Conservation (phyloP, 1,140 invertebrate species). For the Leptonema lineaticorne region DNA sequence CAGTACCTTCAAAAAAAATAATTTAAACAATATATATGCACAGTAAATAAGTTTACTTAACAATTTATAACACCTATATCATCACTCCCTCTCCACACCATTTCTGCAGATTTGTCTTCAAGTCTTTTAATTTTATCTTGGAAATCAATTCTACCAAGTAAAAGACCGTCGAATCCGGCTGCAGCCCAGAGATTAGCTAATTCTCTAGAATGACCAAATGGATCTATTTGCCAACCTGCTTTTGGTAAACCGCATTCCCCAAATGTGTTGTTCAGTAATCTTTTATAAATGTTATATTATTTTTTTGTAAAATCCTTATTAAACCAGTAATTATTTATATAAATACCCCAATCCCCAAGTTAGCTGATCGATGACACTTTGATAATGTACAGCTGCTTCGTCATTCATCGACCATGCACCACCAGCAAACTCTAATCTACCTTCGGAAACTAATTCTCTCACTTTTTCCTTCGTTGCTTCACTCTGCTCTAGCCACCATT, state of each 20-base stretch:
- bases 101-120: slow-evolving; percentile 69
- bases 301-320: slow-evolving; percentile 24
- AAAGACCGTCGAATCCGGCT: slow-evolving; percentile 72
- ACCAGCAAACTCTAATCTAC: slow-evolving; percentile 74
- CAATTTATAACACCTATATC: slow-evolving; percentile 50
- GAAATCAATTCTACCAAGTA: slow-evolving; percentile 75
- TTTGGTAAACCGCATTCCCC: slow-evolving; percentile 66
- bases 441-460: slow-evolving; percentile 59
- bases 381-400: slow-evolving; percentile 77
- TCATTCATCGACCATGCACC: slow-evolving; percentile 74
- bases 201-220: slow-evolving; percentile 74
- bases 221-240: slow-evolving; percentile 75
- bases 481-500: slow-evolving; percentile 82
- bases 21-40: background rate
- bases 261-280: slow-evolving; percentile 64
- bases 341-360: slow-evolving; percentile 64
- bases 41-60: no score
- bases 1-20: slow-evolving; percentile 48
- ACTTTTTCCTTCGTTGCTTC: background rate
- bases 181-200: slow-evolving; percentile 70
- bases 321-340: background rate
- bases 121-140: slow-evolving; percentile 67
- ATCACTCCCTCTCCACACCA: slow-evolving; percentile 74
- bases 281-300: slow-evolving; percentile 37
- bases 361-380: slow-evolving; percentile 84